Evolutionary conservation across 2,797 vertebrate species (phyloP).

Genomic region (Pangasius mekongensis): DNA sequence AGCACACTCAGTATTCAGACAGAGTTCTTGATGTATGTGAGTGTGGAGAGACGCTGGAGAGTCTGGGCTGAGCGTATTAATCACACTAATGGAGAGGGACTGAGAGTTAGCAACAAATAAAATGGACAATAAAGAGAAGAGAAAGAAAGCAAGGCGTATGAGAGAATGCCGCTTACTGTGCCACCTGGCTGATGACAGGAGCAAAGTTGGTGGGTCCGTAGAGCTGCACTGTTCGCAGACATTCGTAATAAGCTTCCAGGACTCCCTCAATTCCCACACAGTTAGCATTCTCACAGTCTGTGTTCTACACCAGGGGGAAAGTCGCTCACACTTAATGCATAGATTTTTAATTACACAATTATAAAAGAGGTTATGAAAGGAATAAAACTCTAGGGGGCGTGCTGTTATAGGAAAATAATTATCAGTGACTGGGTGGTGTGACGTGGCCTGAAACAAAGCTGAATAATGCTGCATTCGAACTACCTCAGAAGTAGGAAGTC

Average conservation of each 20-base stretch:
- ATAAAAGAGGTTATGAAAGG: not conserved
- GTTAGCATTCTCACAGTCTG: conserved; percentile 87
- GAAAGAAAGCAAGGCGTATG: not conserved
- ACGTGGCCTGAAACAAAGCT: not conserved
- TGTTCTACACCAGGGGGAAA: conserved; percentile 74
- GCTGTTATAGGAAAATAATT: not conserved
- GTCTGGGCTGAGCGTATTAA: conserved; percentile 11
- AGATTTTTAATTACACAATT: not conserved
- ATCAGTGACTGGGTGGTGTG: not conserved
- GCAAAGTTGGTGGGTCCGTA: conserved; percentile 97
- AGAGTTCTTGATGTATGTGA: conserved; percentile 24
- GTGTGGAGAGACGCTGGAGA: conserved; percentile 19
- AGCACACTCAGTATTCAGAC: conserved; percentile 36
- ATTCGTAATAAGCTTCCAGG: conserved; percentile 93
- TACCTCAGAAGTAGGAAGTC: not conserved
- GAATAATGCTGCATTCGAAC: not conserved
- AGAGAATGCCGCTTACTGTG: conserved; percentile 79
- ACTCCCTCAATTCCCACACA: conserved; percentile 95
- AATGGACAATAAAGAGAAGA: conserved; percentile 19
- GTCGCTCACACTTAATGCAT: not conserved
- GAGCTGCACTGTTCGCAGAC: conserved; percentile 92
- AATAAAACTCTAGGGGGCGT: not conserved
- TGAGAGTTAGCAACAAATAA: conserved; percentile 40
- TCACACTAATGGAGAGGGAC: conserved; percentile 11
- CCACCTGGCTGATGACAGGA: conserved; percentile 94